phyloP scores from a whole-genome alignment of 2,888 invertebrate genomes.

The Unio pictorum region DNA sequence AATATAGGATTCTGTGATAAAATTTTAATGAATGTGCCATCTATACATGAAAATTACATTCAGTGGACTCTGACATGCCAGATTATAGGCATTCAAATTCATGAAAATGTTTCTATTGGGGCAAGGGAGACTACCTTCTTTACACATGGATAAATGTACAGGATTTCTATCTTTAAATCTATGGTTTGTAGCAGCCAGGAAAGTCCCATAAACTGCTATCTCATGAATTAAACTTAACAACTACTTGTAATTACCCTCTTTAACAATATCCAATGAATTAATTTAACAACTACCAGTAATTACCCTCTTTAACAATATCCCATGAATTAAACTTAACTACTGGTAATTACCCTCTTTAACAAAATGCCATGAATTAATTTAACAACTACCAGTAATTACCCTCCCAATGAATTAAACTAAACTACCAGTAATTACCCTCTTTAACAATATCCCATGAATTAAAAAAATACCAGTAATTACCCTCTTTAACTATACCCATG shows the following conservation, averaged over 20 bases:
- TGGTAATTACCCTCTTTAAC: conserved; percentile 24
- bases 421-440: conserved; percentile 20
- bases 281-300: background rate
- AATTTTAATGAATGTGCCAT: too few species aligned
- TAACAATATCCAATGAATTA: conserved; percentile 9
- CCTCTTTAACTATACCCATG: conserved; percentile 21
- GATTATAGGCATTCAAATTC: too few species aligned
- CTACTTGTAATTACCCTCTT: conserved; percentile 22
- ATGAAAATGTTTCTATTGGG: too few species aligned
- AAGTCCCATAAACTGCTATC: background rate
- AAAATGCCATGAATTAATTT: conserved; percentile 1
- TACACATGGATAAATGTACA: too few species aligned
- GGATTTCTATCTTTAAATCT: too few species aligned
- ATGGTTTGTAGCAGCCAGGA: too few species aligned
- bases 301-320: conserved; percentile 28
- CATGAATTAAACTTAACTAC: background rate
- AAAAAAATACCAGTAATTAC: conserved; percentile 10
- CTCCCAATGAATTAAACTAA: conserved; percentile 2
- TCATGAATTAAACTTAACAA: conserved; percentile 1
- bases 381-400: conserved; percentile 13
- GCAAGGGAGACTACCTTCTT: too few species aligned
- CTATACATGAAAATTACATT: too few species aligned
- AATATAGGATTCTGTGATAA: too few species aligned
- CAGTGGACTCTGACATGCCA: too few species aligned
- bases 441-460: conserved; percentile 12